These are phyloP conservation scores for Hypothenemus hampei DNA, from an alignment of 1,140 invertebrate species.

Conservation along the genomic window DNA sequence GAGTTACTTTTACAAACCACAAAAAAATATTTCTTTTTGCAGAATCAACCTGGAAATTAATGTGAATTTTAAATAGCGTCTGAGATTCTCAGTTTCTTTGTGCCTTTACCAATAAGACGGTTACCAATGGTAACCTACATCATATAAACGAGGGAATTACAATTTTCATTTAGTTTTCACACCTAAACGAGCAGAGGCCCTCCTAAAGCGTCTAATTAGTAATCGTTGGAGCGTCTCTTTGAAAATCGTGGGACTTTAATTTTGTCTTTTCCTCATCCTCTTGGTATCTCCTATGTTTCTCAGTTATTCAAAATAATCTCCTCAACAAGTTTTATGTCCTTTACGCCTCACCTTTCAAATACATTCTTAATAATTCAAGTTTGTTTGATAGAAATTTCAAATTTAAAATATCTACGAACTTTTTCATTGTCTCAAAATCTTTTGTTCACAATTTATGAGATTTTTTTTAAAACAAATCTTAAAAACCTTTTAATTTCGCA, in stretches of 20 bases:
- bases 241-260: constrained; percentile 15
- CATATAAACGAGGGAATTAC: constrained; percentile 7
- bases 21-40: no score
- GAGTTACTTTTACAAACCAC: no score
- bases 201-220: constrained; percentile 17
- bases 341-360: constrained; percentile 11
- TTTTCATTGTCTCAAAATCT: not conserved
- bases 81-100: no score
- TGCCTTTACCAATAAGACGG: constrained; percentile 5
- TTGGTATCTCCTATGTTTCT: constrained; percentile 6
- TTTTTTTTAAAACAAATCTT: no score
- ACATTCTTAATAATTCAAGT: constrained; percentile 6
- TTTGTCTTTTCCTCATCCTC: not conserved
- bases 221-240: constrained; percentile 16
- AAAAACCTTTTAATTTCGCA: no score
- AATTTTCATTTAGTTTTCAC: constrained; percentile 16
- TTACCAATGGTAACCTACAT: constrained; percentile 4
- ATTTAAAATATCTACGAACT: constrained; percentile 5
- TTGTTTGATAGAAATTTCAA: constrained; percentile 1
- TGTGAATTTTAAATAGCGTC: no score
- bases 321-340: constrained; percentile 8
- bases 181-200: constrained; percentile 1
- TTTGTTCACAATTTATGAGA: no score
- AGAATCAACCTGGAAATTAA: no score
- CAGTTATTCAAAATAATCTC: constrained; percentile 12